Evolutionary conservation across 2,888 invertebrate genomes (phyloP).

Genomic region (Perithous albicinctus): DNA sequence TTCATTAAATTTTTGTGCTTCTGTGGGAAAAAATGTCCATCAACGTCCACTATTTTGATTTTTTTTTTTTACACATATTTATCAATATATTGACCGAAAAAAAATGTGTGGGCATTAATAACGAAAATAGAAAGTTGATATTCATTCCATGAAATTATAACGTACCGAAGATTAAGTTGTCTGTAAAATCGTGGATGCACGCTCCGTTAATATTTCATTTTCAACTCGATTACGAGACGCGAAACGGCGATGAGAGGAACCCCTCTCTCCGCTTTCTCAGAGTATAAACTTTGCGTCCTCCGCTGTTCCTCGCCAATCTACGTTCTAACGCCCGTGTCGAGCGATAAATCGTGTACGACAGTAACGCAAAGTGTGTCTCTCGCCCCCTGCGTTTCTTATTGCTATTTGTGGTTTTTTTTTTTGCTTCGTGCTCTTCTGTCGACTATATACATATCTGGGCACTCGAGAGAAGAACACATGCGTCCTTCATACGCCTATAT

Average conservation of each 20-base stretch:
- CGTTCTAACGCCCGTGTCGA: slow-evolving; percentile 7
- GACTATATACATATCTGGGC: neutral
- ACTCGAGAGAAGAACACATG: slow-evolving; percentile 9
- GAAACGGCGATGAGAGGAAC: neutral
- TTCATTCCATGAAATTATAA: slow-evolving; percentile 6
- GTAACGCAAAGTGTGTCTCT: slow-evolving; percentile 16
- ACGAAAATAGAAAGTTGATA: slow-evolving; percentile 2
- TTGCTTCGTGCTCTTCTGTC: neutral
- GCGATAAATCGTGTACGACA: slow-evolving; percentile 22
- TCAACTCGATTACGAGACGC: slow-evolving; percentile 18
- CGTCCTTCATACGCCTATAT: neutral
- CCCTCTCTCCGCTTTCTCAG: neutral
- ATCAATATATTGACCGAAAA: neutral
- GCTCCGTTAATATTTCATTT: slow-evolving; percentile 17
- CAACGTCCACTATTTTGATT: neutral
- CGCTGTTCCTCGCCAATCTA: neutral
- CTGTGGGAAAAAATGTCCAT: neutral
- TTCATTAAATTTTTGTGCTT: too few relatives aligned
- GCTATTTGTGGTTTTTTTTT: neutral
- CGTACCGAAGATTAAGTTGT: slow-evolving; percentile 2
- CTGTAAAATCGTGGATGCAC: slow-evolving; percentile 10
- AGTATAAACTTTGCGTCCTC: neutral
- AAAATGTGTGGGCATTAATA: neutral
- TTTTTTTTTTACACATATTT: neutral
- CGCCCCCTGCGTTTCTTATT: neutral